Conservation (phyloP, 2,888 invertebrate species). For the Sipha maydis region DNA sequence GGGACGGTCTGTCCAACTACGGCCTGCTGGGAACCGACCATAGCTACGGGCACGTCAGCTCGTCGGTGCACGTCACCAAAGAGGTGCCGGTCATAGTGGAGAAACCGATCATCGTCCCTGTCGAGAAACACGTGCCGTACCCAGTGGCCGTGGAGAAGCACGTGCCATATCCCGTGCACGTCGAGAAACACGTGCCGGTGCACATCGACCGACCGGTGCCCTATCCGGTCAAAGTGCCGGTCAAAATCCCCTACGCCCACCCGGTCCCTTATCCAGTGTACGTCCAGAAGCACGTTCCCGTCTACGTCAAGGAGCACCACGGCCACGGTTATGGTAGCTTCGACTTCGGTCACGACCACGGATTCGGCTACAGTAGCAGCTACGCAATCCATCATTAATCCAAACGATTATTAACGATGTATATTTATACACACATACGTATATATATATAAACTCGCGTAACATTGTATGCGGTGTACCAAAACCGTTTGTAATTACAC, state of each 20-base stretch:
- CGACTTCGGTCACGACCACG: constrained; percentile 61
- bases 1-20: constrained; percentile 62
- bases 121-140: constrained; percentile 76
- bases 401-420: no score
- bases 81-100: constrained; percentile 63
- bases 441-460: neutral
- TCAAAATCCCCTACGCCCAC: constrained; percentile 65
- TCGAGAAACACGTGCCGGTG: constrained; percentile 65
- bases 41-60: constrained; percentile 62
- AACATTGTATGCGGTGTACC: neutral
- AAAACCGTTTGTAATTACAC: neutral
- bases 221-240: constrained; percentile 65
- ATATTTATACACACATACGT: neutral
- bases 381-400: constrained; percentile 51
- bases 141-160: constrained; percentile 64
- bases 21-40: constrained; percentile 52
- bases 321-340: constrained; percentile 55
- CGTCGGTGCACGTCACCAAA: constrained; percentile 63
- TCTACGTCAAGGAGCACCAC: constrained; percentile 67
- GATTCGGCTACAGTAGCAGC: constrained; percentile 60
- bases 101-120: constrained; percentile 69
- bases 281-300: constrained; percentile 62
- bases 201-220: constrained; percentile 65
- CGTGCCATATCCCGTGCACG: constrained; percentile 64
- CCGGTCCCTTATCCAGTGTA: constrained; percentile 70